phyloP scores from a whole-genome alignment of 2,888 invertebrate species.

The Synergus itoensis region DNA sequence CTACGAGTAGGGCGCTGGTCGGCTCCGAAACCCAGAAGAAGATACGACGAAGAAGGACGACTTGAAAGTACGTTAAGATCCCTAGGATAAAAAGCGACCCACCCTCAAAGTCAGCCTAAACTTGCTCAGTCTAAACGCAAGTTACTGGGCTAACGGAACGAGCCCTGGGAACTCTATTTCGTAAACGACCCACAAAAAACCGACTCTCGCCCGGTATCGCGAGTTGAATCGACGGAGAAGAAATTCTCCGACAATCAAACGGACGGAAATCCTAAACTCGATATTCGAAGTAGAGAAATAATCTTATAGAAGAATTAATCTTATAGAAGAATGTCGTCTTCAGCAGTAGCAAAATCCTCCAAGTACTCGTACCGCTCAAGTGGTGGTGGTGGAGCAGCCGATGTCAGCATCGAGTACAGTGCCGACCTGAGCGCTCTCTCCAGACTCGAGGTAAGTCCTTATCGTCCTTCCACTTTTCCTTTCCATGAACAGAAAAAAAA shows the following conservation, averaged over 20 bases:
- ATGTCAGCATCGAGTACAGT: conserved; percentile 97
- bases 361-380: conserved; percentile 95
- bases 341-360: conserved; percentile 89
- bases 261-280: background rate
- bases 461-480: conserved; percentile 32
- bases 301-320: conserved; percentile 66
- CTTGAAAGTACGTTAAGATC: conserved; percentile 45
- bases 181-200: conserved; percentile 45
- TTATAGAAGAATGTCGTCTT: conserved; percentile 81
- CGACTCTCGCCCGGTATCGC: conserved; percentile 42
- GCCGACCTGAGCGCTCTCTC: conserved; percentile 96
- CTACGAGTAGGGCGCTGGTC: conserved; percentile 81
- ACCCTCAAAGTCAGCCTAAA: background rate
- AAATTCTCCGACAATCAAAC: conserved; percentile 46
- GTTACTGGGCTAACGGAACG: background rate
- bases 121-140: background rate
- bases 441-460: conserved; percentile 92
- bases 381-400: conserved; percentile 86
- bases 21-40: conserved; percentile 73
- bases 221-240: conserved; percentile 48
- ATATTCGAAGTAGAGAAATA: conserved; percentile 24
- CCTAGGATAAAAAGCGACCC: background rate
- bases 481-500: background rate
- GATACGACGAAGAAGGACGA: conserved; percentile 53
- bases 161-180: conserved; percentile 41